Evolutionary conservation across 2,113 vertebrate genomes (phyloP).

Genomic region (Nyctibius bracteatus): DNA sequence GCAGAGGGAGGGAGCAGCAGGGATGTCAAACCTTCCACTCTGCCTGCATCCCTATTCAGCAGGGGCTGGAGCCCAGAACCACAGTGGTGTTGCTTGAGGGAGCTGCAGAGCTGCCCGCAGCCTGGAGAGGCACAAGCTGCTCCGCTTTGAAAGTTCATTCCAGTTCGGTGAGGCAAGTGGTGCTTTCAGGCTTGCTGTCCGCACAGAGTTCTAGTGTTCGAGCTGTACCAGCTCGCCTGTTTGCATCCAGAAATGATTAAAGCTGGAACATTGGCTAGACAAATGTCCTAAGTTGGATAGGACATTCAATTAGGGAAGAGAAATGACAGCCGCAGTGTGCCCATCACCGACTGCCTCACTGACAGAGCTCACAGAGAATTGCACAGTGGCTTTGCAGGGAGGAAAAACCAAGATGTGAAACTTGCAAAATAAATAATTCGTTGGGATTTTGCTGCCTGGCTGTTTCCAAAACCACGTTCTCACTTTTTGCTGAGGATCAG

Average conservation of each 20-base stretch:
- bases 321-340: not conserved
- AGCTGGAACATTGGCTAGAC: not conserved
- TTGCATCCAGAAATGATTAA: not conserved
- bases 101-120: not conserved
- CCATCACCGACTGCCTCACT: not conserved
- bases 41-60: fast-evolving
- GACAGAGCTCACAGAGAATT: not conserved
- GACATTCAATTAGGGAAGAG: not conserved
- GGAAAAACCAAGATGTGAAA: not conserved
- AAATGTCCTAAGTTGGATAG: not conserved
- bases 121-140: not conserved
- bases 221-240: not conserved
- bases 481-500: not conserved
- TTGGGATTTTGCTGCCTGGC: not conserved
- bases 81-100: not conserved
- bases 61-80: not conserved
- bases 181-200: not conserved
- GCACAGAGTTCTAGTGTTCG: not conserved
- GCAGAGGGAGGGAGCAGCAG: not conserved
- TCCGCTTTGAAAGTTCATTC: not conserved
- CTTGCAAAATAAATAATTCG: not conserved
- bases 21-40: not conserved
- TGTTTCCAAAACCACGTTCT: not conserved
- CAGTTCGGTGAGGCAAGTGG: not conserved
- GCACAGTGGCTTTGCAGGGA: not conserved